Percentiles rank a stretch among this genome's conserved stretches.
These are phyloP conservation scores for Iphiclides podalirius DNA, from an alignment of 2,888 invertebrate species.

Conservation along the genomic window DNA sequence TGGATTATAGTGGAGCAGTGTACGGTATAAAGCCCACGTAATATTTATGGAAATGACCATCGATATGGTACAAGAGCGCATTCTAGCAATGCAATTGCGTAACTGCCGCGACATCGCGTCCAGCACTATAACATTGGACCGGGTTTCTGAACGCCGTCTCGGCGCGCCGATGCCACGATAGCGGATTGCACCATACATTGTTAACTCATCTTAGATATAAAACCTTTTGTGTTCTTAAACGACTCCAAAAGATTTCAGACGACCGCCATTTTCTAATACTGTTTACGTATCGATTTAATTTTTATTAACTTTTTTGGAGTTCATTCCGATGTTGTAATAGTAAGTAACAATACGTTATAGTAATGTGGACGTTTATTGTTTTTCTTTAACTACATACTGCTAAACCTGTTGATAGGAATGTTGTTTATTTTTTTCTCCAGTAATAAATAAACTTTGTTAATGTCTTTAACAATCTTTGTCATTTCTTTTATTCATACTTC, in stretches of 20 bases:
- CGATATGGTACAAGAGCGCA: constrained; percentile 32
- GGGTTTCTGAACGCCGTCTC: not conserved
- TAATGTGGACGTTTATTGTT: constrained; percentile 6
- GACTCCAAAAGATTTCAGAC: too few relatives aligned
- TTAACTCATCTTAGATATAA: constrained; percentile 1
- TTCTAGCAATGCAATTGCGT: constrained; percentile 52
- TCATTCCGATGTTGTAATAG: too few relatives aligned
- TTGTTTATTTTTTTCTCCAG: too few relatives aligned
- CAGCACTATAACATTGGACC: constrained; percentile 30
- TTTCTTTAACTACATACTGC: too few relatives aligned
- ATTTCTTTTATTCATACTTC: too few relatives aligned
- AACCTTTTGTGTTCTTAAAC: constrained; percentile 26
- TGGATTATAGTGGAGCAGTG: constrained; percentile 3
- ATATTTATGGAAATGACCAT: constrained; percentile 30
- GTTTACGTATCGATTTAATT: too few relatives aligned
- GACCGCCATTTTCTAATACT: not conserved
- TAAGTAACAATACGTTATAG: constrained; percentile 32
- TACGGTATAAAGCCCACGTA: constrained; percentile 20
- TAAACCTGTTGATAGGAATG: too few relatives aligned
- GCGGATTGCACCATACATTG: not conserved
- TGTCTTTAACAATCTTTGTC: too few relatives aligned
- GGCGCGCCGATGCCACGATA: constrained; percentile 3
- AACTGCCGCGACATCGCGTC: constrained; percentile 48
- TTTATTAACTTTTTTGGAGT: too few relatives aligned
- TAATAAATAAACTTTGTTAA: too few relatives aligned